Evolutionary conservation across 2,888 invertebrate genomes (phyloP), one percentile per base, ranked within the genome.

Genomic region (Drosophila nigricruria): DNA sequence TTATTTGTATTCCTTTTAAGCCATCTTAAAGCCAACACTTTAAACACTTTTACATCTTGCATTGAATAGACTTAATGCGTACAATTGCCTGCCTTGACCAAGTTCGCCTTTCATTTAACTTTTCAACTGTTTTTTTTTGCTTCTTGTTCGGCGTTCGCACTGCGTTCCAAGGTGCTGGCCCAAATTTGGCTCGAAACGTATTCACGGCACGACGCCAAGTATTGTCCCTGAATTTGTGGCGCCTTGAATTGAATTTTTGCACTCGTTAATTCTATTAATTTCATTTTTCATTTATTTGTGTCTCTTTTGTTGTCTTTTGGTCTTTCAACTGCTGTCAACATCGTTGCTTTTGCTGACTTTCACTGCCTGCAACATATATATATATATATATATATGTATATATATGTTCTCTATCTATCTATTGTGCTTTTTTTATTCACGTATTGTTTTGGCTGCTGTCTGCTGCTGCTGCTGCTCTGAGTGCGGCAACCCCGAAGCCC

Each of bases 231-330:
- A 79, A 66, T 42, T 25, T 49, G 49, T 18, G 53, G 56, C 71
- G 78, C 85, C 82, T 84, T 88, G 82, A 82, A 86, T 87, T 69
- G 50, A 75, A 75, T 77, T 87, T 49, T 69, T 52, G 60, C 40
- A 63, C 57, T 63, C 65, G 69, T 68, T 88, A 86, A 86, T 89
- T 89, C 88, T 64, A 82, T 89, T 86, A 85, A 88, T 70, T 84
- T 84, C 57, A 73, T 79, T 64, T 88, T 87, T 68, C 56, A 75
- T 84, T 75, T 62, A 66, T 74, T 88, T 79, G 66, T 58, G 10
- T 68, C 67, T 54, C 40, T 32, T 68, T 43, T 45, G 66, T 40
- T 61, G 49, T 52, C 58, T 43, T 65, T 65, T 60, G 45, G 27
- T 25, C 49, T 58, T 45, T 63, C 80, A 79, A 63, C 47, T 38